phyloP scores from a whole-genome alignment of 2,113 vertebrate species.

The Cyanoliseus patagonus region DNA sequence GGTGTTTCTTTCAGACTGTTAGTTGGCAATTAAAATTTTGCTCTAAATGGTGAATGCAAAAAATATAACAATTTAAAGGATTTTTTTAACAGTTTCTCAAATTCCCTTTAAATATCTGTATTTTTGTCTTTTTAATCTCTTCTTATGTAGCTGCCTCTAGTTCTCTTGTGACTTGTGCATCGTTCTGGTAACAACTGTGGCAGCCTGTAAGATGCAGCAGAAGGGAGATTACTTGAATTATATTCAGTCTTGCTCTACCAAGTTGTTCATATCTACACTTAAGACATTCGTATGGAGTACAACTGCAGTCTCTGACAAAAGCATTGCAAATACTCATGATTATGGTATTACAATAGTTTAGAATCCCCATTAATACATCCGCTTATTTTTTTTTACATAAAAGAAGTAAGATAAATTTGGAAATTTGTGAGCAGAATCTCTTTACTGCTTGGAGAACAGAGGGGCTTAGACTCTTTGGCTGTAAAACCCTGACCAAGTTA shows the following conservation, averaged over 20 bases:
- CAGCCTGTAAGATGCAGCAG: conserved; percentile 17
- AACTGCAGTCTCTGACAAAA: background rate
- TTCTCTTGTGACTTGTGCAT: conserved; percentile 24
- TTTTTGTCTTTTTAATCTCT: conserved; percentile 30
- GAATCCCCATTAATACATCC: background rate
- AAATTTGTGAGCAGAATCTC: background rate
- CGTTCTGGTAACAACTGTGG: background rate
- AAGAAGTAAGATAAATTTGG: background rate
- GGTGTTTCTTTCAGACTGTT: background rate
- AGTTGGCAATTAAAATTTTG: conserved; percentile 3
- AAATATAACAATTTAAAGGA: background rate
- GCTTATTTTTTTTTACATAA: background rate
- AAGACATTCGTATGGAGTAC: background rate
- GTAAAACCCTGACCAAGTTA: background rate
- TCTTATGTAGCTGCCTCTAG: conserved; percentile 24
- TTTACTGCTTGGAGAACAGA: background rate
- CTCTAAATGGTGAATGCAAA: conserved; percentile 8
- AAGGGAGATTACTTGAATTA: conserved; percentile 27
- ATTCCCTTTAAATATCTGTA: background rate
- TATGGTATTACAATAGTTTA: background rate
- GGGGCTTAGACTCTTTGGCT: background rate
- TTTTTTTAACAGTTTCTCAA: background rate
- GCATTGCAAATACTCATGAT: background rate
- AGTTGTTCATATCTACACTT: background rate
- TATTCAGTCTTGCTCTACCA: conserved; percentile 20